Conservation (phyloP, 2,888 invertebrate genomes). For the Drosophila percnosoma region DNA sequence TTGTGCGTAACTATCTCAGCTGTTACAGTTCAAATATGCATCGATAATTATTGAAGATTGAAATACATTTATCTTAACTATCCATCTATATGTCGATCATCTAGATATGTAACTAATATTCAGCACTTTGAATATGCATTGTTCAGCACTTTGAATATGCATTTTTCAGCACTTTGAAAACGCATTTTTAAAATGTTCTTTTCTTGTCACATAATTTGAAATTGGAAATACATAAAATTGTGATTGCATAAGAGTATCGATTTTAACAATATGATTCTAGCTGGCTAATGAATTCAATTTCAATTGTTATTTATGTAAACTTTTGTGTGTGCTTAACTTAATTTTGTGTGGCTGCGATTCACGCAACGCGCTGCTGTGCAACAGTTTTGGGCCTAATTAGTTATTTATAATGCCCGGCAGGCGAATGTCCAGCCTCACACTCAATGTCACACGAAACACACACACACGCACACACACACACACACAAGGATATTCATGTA, state of each 20-base stretch:
- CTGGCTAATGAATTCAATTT: conserved; percentile 15
- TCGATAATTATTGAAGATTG: no score
- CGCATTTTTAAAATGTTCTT: not conserved
- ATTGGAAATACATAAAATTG: not conserved
- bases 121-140: not conserved
- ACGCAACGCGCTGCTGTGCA: conserved; percentile 14
- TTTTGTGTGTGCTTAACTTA: conserved; percentile 17
- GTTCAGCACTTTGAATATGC: not conserved
- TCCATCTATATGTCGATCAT: not conserved
- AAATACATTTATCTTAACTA: not conserved
- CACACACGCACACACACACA: conserved; percentile 7
- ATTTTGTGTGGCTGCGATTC: conserved; percentile 18
- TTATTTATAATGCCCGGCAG: conserved; percentile 64
- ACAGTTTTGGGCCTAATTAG: conserved; percentile 59
- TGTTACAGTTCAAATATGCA: not conserved
- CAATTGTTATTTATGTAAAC: conserved; percentile 36
- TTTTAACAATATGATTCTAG: not conserved
- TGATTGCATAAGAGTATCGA: not conserved
- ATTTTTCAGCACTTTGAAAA: not conserved
- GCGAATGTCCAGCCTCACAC: conserved; percentile 8
- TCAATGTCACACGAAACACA: conserved; percentile 2
- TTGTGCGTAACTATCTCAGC: not conserved
- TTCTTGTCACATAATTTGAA: not conserved
- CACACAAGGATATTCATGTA: conserved; percentile 23
- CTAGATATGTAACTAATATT: not conserved